phyloP scores from a whole-genome alignment of 2,113 vertebrate species.

The Aldabrachelys gigantea region DNA sequence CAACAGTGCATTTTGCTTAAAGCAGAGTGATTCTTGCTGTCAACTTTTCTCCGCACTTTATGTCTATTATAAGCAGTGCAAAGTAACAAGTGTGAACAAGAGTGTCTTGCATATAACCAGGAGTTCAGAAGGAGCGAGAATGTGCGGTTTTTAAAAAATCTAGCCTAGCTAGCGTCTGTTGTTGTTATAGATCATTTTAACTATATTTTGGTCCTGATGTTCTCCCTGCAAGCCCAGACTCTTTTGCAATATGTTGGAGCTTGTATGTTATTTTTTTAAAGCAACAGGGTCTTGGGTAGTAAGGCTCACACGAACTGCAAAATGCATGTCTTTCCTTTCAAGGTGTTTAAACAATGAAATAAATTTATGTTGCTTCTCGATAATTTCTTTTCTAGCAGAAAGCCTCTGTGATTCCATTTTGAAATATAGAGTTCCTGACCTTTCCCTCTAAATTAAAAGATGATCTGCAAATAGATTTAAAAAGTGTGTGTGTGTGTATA shows the following conservation, averaged over 20 bases:
- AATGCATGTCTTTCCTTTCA: neutral
- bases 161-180: neutral
- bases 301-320: neutral
- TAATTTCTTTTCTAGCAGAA: neutral
- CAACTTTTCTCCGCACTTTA: neutral
- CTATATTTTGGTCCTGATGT: neutral
- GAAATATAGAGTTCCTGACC: neutral
- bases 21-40: conserved; percentile 3
- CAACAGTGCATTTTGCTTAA: conserved; percentile 40
- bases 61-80: neutral
- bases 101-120: neutral
- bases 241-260: neutral
- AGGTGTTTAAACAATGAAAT: neutral
- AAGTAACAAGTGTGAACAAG: neutral
- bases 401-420: neutral
- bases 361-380: neutral
- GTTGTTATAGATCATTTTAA: neutral
- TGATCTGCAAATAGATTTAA: conserved; percentile 3
- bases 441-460: neutral
- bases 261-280: neutral
- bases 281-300: neutral
- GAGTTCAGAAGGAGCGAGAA: neutral
- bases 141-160: neutral
- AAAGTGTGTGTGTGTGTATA: neutral
- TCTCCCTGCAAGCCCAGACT: neutral